Base-by-base conservation (phyloP, 2,113 vertebrate genomes). In the Lophochroa leadbeateri region DNA sequence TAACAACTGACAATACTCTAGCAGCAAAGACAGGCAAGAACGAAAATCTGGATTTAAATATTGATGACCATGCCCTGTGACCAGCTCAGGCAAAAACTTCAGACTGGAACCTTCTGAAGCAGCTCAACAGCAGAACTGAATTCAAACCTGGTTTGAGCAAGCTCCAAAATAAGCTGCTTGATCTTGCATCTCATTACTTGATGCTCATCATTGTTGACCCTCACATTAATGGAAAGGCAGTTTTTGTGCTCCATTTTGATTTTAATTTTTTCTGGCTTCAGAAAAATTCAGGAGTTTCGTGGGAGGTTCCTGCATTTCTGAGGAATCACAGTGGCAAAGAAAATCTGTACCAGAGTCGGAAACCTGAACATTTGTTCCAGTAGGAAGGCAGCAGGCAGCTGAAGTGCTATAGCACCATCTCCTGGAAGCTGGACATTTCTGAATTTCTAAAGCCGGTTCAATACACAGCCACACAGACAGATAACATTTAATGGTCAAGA, bases 351-450 rank as follows among this genome's bases (percentile, higher is more conserved):
- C 60, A 10, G 21, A 57, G 12, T 20, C 31, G 35, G 60, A 75
- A 91, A 37, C 17, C 24, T 50, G 41, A 82, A 41, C 43, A 15
- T 7, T 33, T 23, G 53, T 72, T 46, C 33, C 1, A 0, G 29
- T 6, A 57, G 43, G 35, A 74, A 76, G 13, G 46, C 52, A 82
- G 89, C 0, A 0, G 21, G 25, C 37, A 91, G 89, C 11, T 83
- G 75, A 96, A 97, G 95, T 50, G 44, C 89, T 90, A 77, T 39
- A 96, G 84, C 95, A 92, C 97, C 97, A 97, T 94, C 97, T 97
- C 83, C 96, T 97, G 97, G 97, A 92, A 86, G 37, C 8, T 6
- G 4, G 17, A 35, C 9, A 37, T 63, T 49, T 80, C 39, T 72
- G 71, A 46, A 47, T 78, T 85, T 31, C 43, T 50, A 61, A 69